Percentiles rank a stretch among this genome's conserved stretches.
These are phyloP conservation scores for Portunus trituberculatus DNA, from an alignment of 1,140 invertebrate species.

Conservation along the genomic window DNA sequence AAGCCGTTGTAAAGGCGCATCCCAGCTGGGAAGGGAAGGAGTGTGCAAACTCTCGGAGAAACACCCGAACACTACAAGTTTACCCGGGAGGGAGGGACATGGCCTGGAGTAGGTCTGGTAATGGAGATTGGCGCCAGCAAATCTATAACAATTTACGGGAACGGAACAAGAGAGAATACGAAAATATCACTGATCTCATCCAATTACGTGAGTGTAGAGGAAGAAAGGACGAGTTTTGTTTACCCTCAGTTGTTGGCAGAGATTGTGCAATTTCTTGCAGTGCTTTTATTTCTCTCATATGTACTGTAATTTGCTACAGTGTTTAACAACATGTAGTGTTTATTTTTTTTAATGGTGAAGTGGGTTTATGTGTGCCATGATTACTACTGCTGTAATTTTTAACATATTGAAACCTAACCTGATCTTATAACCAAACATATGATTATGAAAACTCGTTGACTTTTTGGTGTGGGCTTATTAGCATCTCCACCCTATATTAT, in stretches of 20 bases:
- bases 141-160: constrained; percentile 64
- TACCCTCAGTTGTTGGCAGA: neutral
- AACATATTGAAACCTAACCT: too few species aligned
- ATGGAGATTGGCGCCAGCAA: constrained; percentile 54
- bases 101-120: constrained; percentile 44
- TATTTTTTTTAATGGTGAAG: neutral
- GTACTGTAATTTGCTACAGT: neutral
- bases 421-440: too few species aligned
- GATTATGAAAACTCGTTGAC: too few species aligned
- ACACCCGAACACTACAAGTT: too few species aligned
- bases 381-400: too few species aligned
- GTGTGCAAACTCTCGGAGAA: too few species aligned
- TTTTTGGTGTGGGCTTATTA: too few species aligned
- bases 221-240: neutral
- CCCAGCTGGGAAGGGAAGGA: too few species aligned
- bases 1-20: too few species aligned
- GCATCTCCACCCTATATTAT: too few species aligned
- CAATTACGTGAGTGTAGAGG: constrained; percentile 60
- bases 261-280: neutral
- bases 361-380: neutral
- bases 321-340: neutral
- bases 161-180: constrained; percentile 64
- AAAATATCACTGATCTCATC: constrained; percentile 67
- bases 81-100: neutral
- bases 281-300: neutral